Percentiles rank a stretch among this genome's conserved stretches.
phyloP scores from a whole-genome alignment of 2,797 vertebrate species.

The Salarias fasciatus region DNA sequence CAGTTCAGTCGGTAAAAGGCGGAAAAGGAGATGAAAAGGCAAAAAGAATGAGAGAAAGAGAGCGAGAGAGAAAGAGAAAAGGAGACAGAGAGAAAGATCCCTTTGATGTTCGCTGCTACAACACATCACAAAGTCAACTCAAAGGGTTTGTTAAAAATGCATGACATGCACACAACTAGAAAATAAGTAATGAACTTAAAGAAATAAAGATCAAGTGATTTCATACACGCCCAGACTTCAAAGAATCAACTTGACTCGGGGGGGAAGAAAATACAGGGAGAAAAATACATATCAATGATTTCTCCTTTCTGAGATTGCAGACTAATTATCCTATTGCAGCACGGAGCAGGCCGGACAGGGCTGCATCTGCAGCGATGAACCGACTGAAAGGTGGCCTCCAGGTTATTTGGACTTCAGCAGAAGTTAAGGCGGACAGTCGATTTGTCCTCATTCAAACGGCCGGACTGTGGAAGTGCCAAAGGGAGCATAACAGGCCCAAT shows the following conservation, averaged over 20 bases:
- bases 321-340: constrained; percentile 70
- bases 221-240: constrained; percentile 92
- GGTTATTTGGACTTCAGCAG: constrained; percentile 51
- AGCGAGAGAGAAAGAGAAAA: constrained; percentile 19
- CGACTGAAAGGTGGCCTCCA: constrained; percentile 9
- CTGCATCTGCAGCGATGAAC: constrained; percentile 35
- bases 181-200: constrained; percentile 96
- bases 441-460: constrained; percentile 33
- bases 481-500: constrained; percentile 62
- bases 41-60: constrained; percentile 43
- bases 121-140: constrained; percentile 96
- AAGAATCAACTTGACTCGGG: constrained; percentile 89
- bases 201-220: constrained; percentile 95
- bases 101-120: constrained; percentile 94
- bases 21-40: constrained; percentile 69
- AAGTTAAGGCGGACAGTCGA: constrained; percentile 45
- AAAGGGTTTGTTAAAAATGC: constrained; percentile 98
- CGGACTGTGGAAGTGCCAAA: constrained; percentile 35
- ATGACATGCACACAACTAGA: constrained; percentile 95
- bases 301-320: constrained; percentile 57
- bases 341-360: constrained; percentile 39
- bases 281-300: constrained; percentile 78
- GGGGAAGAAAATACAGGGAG: constrained; percentile 66
- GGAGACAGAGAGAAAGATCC: constrained; percentile 43
- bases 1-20: constrained; percentile 52